These are phyloP conservation scores for Drosophila histrio DNA, from an alignment of 2,888 invertebrate genomes.

Conservation along the genomic window DNA sequence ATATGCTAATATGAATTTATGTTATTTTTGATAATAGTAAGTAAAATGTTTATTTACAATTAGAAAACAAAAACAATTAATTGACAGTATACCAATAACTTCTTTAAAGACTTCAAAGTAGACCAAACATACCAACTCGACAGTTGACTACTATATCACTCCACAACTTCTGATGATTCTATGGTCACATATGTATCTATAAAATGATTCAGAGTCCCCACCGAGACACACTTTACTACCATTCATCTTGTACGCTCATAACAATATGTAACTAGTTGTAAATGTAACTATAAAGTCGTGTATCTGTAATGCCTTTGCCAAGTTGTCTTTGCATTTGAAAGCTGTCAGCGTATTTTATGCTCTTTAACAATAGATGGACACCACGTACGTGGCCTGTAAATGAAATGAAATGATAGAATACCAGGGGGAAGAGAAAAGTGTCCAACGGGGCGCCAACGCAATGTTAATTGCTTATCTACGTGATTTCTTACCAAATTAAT, in stretches of 20 bases:
- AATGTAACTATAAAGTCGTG: constrained; percentile 25
- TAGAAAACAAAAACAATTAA: not conserved
- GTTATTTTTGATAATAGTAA: constrained; percentile 35
- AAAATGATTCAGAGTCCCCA: not conserved
- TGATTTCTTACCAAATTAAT: constrained; percentile 83
- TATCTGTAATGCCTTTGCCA: constrained; percentile 6
- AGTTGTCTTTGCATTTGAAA: constrained; percentile 56
- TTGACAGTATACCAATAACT: not conserved
- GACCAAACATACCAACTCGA: too few species aligned
- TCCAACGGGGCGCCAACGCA: constrained; percentile 54
- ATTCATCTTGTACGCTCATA: constrained; percentile 20
- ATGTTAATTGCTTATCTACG: constrained; percentile 83
- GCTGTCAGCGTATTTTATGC: constrained; percentile 71
- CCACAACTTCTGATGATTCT: not conserved
- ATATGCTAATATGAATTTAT: constrained; percentile 72
- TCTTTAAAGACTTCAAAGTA: not conserved
- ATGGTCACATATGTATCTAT: not conserved
- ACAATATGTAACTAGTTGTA: constrained; percentile 31
- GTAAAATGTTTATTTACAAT: constrained; percentile 34
- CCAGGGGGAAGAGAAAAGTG: not conserved
- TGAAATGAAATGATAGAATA: constrained; percentile 46
- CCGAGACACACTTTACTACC: not conserved
- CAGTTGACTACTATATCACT: not conserved
- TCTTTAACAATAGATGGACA: constrained; percentile 68
- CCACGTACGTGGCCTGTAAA: constrained; percentile 66